These are phyloP conservation scores for Poecilobothrus nobilitatus DNA, from an alignment of 2,888 invertebrate species.

Conservation along the genomic window DNA sequence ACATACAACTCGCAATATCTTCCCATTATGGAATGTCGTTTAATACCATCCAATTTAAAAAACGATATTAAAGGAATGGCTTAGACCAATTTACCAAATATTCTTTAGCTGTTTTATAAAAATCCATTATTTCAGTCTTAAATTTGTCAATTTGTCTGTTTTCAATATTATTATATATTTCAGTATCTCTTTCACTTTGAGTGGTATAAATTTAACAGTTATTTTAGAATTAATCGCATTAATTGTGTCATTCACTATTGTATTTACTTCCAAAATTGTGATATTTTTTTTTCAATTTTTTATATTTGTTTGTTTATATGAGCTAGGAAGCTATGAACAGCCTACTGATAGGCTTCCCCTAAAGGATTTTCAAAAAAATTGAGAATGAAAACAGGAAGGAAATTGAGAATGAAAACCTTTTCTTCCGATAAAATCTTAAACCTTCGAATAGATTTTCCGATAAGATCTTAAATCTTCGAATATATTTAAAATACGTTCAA, in stretches of 20 bases:
- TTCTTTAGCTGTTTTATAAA: not conserved
- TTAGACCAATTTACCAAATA: not conserved
- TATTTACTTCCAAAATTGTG: constrained; percentile 14
- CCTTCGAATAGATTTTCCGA: too few relatives aligned
- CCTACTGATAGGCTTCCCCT: constrained; percentile 16
- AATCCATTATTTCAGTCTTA: not conserved
- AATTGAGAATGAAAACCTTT: constrained; percentile 12
- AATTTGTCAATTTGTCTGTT: constrained; percentile 8
- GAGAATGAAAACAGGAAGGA: too few relatives aligned
- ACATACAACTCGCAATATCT: constrained; percentile 2
- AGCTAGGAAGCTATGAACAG: constrained; percentile 10
- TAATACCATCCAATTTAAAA: not conserved
- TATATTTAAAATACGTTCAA: constrained; percentile 16
- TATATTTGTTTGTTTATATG: constrained; percentile 13
- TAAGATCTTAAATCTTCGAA: constrained; percentile 15
- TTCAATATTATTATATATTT: constrained; percentile 11
- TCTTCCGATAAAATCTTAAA: constrained; percentile 17
- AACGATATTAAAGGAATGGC: not conserved
- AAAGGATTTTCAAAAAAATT: constrained; percentile 15
- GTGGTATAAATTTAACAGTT: too few relatives aligned
- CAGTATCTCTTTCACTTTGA: constrained; percentile 14
- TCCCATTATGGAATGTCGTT: not conserved
- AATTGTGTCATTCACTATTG: constrained; percentile 11
- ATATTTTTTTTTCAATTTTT: constrained; percentile 14
- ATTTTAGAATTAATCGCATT: constrained; percentile 13